A percentile compares a stretch with the other conserved stretches of the same genome.
Conservation (phyloP, 1,140 invertebrate species). For the Drosophila sulfurigaster region DNA sequence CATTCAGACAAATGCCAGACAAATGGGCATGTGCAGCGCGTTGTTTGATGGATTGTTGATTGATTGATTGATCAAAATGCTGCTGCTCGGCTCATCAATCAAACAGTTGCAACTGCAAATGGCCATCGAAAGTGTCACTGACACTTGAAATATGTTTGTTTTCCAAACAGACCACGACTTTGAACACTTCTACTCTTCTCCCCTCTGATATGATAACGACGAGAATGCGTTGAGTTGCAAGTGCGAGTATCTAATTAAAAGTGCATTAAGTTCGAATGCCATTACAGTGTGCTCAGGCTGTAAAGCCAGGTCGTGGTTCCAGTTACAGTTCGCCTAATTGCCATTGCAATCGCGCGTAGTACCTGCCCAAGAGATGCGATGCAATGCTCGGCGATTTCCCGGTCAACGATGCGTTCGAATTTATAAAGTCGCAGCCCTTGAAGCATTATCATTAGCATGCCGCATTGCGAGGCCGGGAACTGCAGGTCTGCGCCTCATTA, state of each 20-base stretch:
- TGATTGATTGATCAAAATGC: constrained; percentile 38
- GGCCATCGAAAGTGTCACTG: constrained; percentile 38
- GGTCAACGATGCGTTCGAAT: constrained; percentile 48
- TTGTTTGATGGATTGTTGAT: constrained; percentile 60
- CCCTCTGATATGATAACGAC: no score
- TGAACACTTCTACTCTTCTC: no score
- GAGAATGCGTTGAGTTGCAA: constrained; percentile 3
- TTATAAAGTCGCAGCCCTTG: constrained; percentile 45
- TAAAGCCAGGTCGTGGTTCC: constrained; percentile 3
- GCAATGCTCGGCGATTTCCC: constrained; percentile 15
- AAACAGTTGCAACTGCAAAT: constrained; percentile 16
- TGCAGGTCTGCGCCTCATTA: background rate
- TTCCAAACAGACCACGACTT: constrained; percentile 18
- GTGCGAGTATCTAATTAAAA: constrained; percentile 65
- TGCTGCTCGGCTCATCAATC: constrained; percentile 31
- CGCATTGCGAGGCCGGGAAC: constrained; percentile 10
- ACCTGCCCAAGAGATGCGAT: constrained; percentile 50
- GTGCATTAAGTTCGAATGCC: constrained; percentile 53
- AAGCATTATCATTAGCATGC: constrained; percentile 35
- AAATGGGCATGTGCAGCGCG: constrained; percentile 27
- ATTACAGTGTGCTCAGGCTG: background rate
- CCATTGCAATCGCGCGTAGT: constrained; percentile 65
- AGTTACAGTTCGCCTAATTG: constrained; percentile 59
- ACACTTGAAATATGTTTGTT: constrained; percentile 65
- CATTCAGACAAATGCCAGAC: constrained; percentile 28